Percentiles rank a stretch among this genome's conserved stretches.
Evolutionary conservation across 2,113 vertebrate species (phyloP).

Genomic region (Sinocyclocheilus anshuiensis): DNA sequence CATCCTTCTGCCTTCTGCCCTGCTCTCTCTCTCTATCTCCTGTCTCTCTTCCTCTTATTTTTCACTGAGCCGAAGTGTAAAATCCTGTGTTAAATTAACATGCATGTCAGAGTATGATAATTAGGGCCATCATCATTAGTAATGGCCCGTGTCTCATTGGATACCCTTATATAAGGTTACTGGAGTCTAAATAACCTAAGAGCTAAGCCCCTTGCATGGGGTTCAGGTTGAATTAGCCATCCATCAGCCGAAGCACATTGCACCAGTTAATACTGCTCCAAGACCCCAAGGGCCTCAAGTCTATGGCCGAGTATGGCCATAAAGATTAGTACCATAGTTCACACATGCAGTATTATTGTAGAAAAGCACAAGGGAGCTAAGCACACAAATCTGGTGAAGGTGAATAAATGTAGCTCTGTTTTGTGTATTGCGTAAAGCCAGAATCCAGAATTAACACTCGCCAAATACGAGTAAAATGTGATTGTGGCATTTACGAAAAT

Average conservation of each 20-base stretch:
- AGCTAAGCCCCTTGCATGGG: constrained; percentile 18
- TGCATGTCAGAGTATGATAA: constrained; percentile 68
- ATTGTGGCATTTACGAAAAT: not conserved
- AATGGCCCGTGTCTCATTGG: constrained; percentile 57
- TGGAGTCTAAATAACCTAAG: constrained; percentile 64
- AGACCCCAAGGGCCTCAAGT: constrained; percentile 54
- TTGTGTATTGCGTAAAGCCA: not conserved
- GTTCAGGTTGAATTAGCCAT: constrained; percentile 50
- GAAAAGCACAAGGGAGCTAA: not conserved
- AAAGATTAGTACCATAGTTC: constrained; percentile 41
- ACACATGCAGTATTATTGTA: constrained; percentile 8
- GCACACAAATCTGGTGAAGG: not conserved
- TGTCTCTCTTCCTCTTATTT: constrained; percentile 51
- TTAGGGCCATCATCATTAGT: constrained; percentile 70
- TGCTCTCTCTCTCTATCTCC: constrained; percentile 30
- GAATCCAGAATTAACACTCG: not conserved
- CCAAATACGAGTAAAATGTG: not conserved
- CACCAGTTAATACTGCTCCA: constrained; percentile 54
- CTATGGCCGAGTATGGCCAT: constrained; percentile 15
- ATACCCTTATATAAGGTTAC: constrained; percentile 67
- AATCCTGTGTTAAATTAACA: constrained; percentile 68
- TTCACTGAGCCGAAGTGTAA: constrained; percentile 59
- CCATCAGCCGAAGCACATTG: constrained; percentile 63
- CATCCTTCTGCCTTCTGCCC: constrained; percentile 37
- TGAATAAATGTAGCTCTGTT: not conserved